Evolutionary conservation across 1,140 invertebrate genomes (phyloP).

Genomic region (Zaprionus nigranus): DNA sequence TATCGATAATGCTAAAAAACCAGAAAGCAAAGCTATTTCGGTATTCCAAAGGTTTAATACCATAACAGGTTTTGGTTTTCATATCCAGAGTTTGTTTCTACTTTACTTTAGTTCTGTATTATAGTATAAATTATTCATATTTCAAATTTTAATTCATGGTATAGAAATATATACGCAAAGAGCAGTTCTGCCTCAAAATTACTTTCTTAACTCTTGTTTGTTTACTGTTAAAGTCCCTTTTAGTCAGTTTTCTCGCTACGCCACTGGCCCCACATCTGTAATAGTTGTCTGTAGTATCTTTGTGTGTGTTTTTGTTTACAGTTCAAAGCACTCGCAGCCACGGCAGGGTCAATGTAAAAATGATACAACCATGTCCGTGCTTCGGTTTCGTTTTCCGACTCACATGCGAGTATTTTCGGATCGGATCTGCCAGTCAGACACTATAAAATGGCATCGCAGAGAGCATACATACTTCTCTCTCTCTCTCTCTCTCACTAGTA

Average conservation of each 20-base stretch:
- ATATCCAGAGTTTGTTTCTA: too few relatives aligned
- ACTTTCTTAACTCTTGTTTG: fast-evolving
- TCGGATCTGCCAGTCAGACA: constrained; percentile 4
- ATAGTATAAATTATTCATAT: too few relatives aligned
- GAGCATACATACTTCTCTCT: background rate
- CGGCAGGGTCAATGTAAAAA: constrained; percentile 62
- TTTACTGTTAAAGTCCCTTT: background rate
- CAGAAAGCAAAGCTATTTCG: too few relatives aligned
- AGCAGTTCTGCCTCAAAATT: too few relatives aligned
- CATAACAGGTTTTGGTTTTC: too few relatives aligned
- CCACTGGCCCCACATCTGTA: background rate
- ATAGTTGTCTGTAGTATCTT: background rate
- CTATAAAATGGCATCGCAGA: constrained; percentile 36
- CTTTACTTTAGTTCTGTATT: fast-evolving
- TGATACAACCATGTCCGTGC: constrained; percentile 50
- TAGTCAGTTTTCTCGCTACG: background rate
- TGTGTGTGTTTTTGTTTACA: constrained; percentile 44
- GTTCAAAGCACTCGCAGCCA: constrained; percentile 63
- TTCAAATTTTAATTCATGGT: too few relatives aligned
- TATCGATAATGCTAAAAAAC: too few relatives aligned
- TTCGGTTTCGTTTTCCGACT: constrained; percentile 45
- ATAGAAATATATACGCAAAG: background rate
- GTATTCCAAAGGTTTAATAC: too few relatives aligned
- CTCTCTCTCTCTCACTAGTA: constrained; percentile 3
- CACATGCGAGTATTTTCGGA: constrained; percentile 9